A percentile compares a stretch with the other conserved stretches of the same genome.
Conservation (phyloP, 2,797 vertebrate species). For the Macrochelys suwanniensis region DNA sequence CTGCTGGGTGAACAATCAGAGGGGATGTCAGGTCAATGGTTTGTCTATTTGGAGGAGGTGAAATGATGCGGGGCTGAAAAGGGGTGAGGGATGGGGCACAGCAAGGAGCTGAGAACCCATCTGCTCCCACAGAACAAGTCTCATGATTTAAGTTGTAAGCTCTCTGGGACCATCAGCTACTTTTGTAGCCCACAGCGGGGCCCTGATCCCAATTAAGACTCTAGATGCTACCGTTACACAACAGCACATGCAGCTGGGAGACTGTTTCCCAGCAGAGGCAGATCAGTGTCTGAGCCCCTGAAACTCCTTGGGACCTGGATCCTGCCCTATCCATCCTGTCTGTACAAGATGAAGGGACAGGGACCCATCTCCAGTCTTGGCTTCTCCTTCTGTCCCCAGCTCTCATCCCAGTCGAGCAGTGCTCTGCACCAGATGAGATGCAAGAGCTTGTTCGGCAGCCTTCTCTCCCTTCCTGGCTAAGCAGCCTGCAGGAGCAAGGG, state of each 20-base stretch:
- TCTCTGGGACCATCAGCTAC: neutral
- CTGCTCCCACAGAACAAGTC: neutral
- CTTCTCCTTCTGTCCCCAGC: neutral
- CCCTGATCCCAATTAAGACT: neutral
- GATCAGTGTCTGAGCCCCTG: neutral
- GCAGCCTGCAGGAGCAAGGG: neutral
- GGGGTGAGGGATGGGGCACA: neutral
- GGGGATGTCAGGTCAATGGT: neutral
- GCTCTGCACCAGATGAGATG: neutral
- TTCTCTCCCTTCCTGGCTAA: neutral
- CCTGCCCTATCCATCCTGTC: neutral
- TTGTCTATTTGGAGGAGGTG: neutral
- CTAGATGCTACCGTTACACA: neutral
- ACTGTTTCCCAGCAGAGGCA: neutral
- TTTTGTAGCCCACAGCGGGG: neutral
- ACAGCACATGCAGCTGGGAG: neutral
- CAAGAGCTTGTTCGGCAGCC: neutral
- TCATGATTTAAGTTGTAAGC: neutral
- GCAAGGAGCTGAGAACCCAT: neutral
- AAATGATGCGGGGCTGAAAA: neutral
- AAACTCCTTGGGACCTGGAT: neutral
- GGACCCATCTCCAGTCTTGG: neutral
- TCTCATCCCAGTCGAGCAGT: neutral
- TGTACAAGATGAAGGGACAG: neutral
- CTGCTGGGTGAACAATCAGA: accelerated